These are phyloP conservation scores for Scaptomyza polygonia DNA, from an alignment of 2,888 invertebrate species.

Conservation along the genomic window DNA sequence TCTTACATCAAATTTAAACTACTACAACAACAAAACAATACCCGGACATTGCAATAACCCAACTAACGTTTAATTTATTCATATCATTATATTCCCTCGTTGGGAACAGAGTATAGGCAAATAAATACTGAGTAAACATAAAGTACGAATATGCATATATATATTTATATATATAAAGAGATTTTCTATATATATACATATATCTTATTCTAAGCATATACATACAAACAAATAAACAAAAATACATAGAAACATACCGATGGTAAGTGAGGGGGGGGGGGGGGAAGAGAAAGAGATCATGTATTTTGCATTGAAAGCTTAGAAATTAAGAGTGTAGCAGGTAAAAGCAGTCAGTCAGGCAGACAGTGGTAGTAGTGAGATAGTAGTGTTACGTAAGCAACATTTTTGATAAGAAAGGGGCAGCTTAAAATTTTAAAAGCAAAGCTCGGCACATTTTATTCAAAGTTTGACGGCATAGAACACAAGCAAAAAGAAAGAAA, in stretches of 20 bases:
- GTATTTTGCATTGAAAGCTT: slow-evolving; percentile 56
- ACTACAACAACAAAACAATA: not conserved
- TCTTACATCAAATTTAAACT: not conserved
- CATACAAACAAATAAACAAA: slow-evolving; percentile 6
- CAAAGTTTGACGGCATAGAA: slow-evolving; percentile 4
- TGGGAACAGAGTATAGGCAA: slow-evolving; percentile 20
- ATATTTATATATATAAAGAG: not conserved
- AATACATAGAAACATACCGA: slow-evolving; percentile 7
- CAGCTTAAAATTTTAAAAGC: slow-evolving; percentile 24
- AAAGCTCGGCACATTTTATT: slow-evolving; percentile 33
- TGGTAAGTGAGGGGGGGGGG: no score
- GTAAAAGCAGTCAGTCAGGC: not conserved
- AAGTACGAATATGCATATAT: slow-evolving; percentile 2
- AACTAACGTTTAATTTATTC: not conserved
- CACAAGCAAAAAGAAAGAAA: slow-evolving; percentile 4
- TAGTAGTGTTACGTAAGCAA: slow-evolving; percentile 1
- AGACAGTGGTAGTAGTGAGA: slow-evolving; percentile 6
- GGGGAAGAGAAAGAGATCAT: no score
- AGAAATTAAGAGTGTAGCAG: slow-evolving; percentile 50
- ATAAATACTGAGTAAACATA: slow-evolving; percentile 9
- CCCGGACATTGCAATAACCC: slow-evolving; percentile 8
- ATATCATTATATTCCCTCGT: not conserved
- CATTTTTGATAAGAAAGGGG: slow-evolving; percentile 40
- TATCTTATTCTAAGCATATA: slow-evolving; percentile 18
- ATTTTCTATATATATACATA: slow-evolving; percentile 31